These are phyloP conservation scores for Alsophila aescularia DNA, from an alignment of 2,888 invertebrate genomes.

Conservation along the genomic window DNA sequence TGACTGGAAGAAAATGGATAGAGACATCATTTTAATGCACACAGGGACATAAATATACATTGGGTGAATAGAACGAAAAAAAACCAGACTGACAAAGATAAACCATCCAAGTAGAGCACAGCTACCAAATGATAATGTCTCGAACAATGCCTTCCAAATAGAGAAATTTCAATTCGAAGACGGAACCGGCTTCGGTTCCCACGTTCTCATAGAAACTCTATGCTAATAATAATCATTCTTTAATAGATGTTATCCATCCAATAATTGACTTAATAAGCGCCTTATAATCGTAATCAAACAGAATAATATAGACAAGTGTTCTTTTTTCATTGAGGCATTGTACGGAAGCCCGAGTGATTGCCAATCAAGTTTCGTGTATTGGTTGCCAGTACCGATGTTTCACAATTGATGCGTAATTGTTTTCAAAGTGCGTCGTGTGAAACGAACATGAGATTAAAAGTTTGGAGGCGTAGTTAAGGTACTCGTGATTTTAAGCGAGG, in stretches of 20 bases:
- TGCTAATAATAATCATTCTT: constrained; percentile 41
- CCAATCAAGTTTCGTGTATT: constrained; percentile 58
- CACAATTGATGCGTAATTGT: constrained; percentile 64
- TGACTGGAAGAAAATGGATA: no score
- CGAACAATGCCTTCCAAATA: constrained; percentile 39
- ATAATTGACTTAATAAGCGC: constrained; percentile 77
- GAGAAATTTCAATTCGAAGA: constrained; percentile 25
- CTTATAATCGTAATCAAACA: constrained; percentile 74
- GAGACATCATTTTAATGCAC: no score
- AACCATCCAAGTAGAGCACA: not conserved
- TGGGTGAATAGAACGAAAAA: no score
- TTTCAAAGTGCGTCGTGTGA: constrained; percentile 54
- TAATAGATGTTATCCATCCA: constrained; percentile 66
- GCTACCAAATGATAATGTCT: constrained; percentile 43
- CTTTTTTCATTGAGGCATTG: constrained; percentile 56
- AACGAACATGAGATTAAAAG: constrained; percentile 16
- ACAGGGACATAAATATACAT: no score
- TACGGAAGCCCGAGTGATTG: constrained; percentile 53
- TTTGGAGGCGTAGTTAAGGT: no score
- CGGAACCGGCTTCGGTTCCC: constrained; percentile 23
- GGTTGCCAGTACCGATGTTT: constrained; percentile 46
- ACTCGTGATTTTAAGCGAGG: not conserved
- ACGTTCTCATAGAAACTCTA: constrained; percentile 31
- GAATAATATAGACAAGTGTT: constrained; percentile 64
- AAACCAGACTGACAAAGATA: no score